Percentiles rank a stretch among this genome's conserved stretches.
phyloP scores from a whole-genome alignment of 2,797 vertebrate species.

The Myripristis jacobus region DNA sequence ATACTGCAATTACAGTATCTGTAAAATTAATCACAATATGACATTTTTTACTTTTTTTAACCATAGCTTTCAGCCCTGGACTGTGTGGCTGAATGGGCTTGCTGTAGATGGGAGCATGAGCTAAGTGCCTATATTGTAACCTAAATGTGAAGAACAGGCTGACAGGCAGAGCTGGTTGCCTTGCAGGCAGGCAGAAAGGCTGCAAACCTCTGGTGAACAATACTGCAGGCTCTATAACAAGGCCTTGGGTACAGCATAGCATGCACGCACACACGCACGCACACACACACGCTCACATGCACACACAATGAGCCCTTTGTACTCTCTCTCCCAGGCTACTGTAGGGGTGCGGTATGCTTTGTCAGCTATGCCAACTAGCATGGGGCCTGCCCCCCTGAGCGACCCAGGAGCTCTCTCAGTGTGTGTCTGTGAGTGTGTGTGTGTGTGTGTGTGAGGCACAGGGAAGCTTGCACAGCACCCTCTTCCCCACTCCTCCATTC shows the following conservation, averaged over 20 bases:
- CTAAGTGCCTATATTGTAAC: slow-evolving; percentile 14
- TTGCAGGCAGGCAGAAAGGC: slow-evolving; percentile 51
- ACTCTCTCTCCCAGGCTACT: slow-evolving; percentile 71
- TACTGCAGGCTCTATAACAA: slow-evolving; percentile 63
- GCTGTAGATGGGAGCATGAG: slow-evolving; percentile 10
- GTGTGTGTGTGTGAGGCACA: not conserved
- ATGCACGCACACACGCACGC: slow-evolving; percentile 42
- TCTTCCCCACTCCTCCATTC: not conserved
- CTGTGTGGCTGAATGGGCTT: not conserved
- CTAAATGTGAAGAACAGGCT: slow-evolving; percentile 20
- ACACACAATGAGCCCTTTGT: slow-evolving; percentile 83
- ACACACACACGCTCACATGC: slow-evolving; percentile 38
- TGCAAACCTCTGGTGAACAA: slow-evolving; percentile 68
- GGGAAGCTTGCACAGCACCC: not conserved
- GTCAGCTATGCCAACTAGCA: slow-evolving; percentile 78
- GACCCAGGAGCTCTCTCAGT: slow-evolving; percentile 55
- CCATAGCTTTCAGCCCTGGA: too few species aligned
- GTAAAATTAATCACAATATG: too few species aligned
- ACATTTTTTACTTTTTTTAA: too few species aligned
- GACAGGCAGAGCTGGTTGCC: slow-evolving; percentile 46
- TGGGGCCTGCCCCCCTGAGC: slow-evolving; percentile 74
- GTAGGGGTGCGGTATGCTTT: slow-evolving; percentile 75
- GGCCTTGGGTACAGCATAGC: slow-evolving; percentile 54
- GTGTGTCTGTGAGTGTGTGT: not conserved
- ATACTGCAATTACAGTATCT: too few species aligned